Evolutionary conservation across 2,113 vertebrate genomes (phyloP).

Genomic region (Nyctibius bracteatus): DNA sequence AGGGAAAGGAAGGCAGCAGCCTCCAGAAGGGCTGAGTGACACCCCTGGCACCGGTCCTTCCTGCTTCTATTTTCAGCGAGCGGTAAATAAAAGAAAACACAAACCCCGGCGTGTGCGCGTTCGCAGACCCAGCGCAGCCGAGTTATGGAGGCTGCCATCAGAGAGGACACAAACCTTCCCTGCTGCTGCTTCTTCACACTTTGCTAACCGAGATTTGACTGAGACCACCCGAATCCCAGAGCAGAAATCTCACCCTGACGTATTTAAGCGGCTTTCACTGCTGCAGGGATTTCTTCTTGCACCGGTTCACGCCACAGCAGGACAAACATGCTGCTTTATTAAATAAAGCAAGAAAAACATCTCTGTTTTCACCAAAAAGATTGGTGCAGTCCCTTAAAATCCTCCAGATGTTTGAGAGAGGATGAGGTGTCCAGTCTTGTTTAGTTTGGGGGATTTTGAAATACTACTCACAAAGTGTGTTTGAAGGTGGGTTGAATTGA

Average conservation of each 20-base stretch:
- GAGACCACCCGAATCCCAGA: neutral
- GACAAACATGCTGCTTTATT: neutral
- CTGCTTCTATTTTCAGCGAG: neutral
- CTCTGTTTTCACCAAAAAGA: neutral
- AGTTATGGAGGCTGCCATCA: neutral
- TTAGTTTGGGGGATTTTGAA: neutral
- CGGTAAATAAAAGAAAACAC: neutral
- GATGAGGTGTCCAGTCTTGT: neutral
- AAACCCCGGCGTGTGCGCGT: neutral
- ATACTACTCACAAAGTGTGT: neutral
- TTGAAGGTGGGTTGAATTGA: neutral
- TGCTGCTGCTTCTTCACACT: conserved; percentile 13
- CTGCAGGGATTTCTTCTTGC: neutral
- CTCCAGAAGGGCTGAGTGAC: neutral
- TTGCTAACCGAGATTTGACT: conserved; percentile 21
- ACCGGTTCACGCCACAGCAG: neutral
- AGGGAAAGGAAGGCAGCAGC: neutral
- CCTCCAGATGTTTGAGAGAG: neutral
- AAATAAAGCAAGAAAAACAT: neutral
- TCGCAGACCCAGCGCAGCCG: neutral
- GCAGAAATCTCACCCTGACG: conserved; percentile 31
- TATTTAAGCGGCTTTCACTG: neutral
- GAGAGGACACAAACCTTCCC: conserved; percentile 1
- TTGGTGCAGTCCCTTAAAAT: neutral
- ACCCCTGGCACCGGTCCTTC: neutral